A percentile compares a stretch with the other conserved stretches of the same genome.
phyloP scores from a whole-genome alignment of 1,140 invertebrate species.

The Ladona fulva region DNA sequence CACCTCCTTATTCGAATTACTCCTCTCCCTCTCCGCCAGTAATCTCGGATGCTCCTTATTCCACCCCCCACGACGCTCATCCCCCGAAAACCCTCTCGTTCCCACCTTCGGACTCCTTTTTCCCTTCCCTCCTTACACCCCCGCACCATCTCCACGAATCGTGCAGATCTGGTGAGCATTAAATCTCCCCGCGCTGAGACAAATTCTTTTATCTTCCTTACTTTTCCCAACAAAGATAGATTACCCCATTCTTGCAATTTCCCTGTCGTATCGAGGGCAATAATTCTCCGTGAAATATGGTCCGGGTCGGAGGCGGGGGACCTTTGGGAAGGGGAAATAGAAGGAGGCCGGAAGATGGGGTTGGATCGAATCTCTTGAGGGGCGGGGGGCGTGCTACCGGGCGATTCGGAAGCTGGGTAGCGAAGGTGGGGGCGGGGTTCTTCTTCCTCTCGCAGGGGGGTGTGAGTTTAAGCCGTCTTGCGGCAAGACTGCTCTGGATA shows the following conservation, averaged over 20 bases:
- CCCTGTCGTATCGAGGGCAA: slow-evolving; percentile 28
- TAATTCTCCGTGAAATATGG: slow-evolving; percentile 30
- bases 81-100: neutral
- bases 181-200: slow-evolving; percentile 27
- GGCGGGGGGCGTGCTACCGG: neutral
- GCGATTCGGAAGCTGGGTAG: neutral
- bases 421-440: neutral
- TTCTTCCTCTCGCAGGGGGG: neutral
- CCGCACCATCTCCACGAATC: slow-evolving; percentile 1
- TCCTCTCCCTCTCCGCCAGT: neutral
- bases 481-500: neutral
- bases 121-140: neutral
- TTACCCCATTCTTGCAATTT: slow-evolving; percentile 33
- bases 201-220: slow-evolving; percentile 33
- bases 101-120: neutral
- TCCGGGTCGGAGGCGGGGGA: slow-evolving; percentile 21
- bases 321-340: neutral
- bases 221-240: slow-evolving; percentile 33
- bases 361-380: neutral
- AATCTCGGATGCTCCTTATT: neutral
- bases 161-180: neutral
- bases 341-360: neutral
- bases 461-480: neutral
- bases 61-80: neutral
- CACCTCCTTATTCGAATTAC: neutral